Evolutionary conservation across 2,888 invertebrate species (phyloP).

Genomic region (Luperina nickerlii): DNA sequence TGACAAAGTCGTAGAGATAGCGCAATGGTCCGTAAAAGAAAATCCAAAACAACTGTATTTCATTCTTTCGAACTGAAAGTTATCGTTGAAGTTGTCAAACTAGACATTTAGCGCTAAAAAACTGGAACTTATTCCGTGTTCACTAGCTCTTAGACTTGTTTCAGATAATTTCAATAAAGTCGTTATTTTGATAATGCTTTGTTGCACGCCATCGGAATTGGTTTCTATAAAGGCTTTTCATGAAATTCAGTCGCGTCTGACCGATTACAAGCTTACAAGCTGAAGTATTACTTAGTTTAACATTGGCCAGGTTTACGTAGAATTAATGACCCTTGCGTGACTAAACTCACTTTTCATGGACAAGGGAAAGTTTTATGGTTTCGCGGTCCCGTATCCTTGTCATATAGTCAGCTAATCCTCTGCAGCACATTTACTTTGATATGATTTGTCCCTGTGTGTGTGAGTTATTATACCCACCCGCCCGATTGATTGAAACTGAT

Average conservation of each 20-base stretch:
- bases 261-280: conserved; percentile 76
- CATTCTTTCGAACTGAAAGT: conserved; percentile 64
- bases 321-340: conserved; percentile 86
- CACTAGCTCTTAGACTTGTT: conserved; percentile 51
- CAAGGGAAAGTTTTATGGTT: conserved; percentile 85
- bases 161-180: conserved; percentile 66
- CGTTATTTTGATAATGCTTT: conserved; percentile 66
- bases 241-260: conserved; percentile 77
- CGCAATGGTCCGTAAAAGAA: conserved; percentile 65
- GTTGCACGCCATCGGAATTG: conserved; percentile 65
- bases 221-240: conserved; percentile 58
- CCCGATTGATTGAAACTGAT: conserved; percentile 71
- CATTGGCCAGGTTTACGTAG: conserved; percentile 71
- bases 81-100: conserved; percentile 50
- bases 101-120: conserved; percentile 47
- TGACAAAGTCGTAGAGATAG: conserved; percentile 65
- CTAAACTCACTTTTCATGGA: conserved; percentile 84
- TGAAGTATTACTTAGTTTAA: conserved; percentile 60
- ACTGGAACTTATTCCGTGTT: conserved; percentile 43
- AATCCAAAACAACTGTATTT: conserved; percentile 67
- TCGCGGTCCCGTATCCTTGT: conserved; percentile 73
- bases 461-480: conserved; percentile 44
- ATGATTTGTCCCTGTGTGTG: conserved; percentile 54
- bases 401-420: conserved; percentile 75
- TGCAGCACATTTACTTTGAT: conserved; percentile 68